Base-by-base conservation (phyloP, 2,797 vertebrate genomes). In the Perodicticus potto region DNA sequence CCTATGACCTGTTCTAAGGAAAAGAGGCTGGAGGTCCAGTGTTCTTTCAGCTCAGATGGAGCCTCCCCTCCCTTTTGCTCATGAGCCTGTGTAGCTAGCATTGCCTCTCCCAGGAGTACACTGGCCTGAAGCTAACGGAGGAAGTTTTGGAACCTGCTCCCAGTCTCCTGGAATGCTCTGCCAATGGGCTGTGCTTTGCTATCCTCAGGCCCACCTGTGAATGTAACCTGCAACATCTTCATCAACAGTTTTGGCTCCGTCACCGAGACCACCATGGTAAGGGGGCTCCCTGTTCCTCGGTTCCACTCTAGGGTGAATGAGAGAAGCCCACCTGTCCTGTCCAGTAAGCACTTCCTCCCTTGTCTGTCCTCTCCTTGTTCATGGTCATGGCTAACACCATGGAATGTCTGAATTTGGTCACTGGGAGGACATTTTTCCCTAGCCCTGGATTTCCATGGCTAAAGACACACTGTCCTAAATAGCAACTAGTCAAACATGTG, bases 181-280 rank as follows among this genome's bases (percentile, higher is more conserved):
- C n/a, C 86, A 86, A 95, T 94, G 34, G 85, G 37, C 73, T 96
- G n/a, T 97, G 92, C 70, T 97, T 94, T 97, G 95, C 92, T 97
- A 96, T 96, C 97, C 93, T 72, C 98, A 99, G 99, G 99, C 80
- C 99, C 99, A 3, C 99, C 99, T 0, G 99, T 99, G 98, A 99
- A 99, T 83, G 99, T 99, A 98, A 99, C 99, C 34, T 99, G 99
- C 98, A 99, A 99, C 98, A 99, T 99, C 98, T 99, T 99, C 98
- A 99, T 99, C 99, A 99, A 99, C 98, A 99, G 99, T 97, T 99
- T 99, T 27, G 99, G 99, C 94, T 99, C 99, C 0, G 99, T 99
- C 98, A 99, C 99, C 0, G 99, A 99, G 98, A 99, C 99, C 11
- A 99, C 99, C 65, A 99, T 99, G 99, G 99, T 99, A 99, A 99